A percentile compares a stretch with the other conserved stretches of the same genome.
phyloP scores from a whole-genome alignment of 1,140 invertebrate species.

The Formica exsecta region DNA sequence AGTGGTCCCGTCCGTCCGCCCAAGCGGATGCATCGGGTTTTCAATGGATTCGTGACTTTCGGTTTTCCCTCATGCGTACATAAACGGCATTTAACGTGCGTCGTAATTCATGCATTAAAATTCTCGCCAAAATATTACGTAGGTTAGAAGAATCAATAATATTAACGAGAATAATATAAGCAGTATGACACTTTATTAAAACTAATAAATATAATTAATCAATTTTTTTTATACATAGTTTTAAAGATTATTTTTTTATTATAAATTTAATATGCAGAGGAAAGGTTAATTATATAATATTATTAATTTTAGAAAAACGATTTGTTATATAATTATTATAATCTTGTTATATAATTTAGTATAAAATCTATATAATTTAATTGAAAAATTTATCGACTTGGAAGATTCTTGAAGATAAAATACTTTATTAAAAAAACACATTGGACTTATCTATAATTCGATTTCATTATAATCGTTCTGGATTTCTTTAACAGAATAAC shows the following conservation, averaged over 20 bases:
- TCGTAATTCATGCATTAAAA: not conserved
- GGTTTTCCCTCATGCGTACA: slow-evolving; percentile 3
- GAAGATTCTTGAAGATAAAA: slow-evolving; percentile 32
- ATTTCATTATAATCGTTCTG: slow-evolving; percentile 62
- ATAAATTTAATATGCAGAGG: not conserved
- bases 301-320: not conserved
- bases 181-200: not conserved
- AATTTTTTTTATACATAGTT: not conserved
- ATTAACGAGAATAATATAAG: not conserved
- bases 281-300: not conserved
- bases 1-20: slow-evolving; percentile 50
- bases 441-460: slow-evolving; percentile 8
- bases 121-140: not conserved
- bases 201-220: not conserved
- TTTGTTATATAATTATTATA: not conserved
- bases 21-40: slow-evolving; percentile 21
- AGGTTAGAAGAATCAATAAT: not conserved
- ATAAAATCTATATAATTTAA: too few relatives aligned
- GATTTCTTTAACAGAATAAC: slow-evolving; percentile 30
- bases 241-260: not conserved
- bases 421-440: not conserved
- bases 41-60: slow-evolving; percentile 51
- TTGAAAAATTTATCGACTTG: slow-evolving; percentile 8
- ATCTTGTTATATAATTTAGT: slow-evolving; percentile 33
- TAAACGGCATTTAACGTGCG: not conserved